These are phyloP conservation scores for Melanostoma mellinum DNA, from an alignment of 2,888 invertebrate species.

Conservation along the genomic window DNA sequence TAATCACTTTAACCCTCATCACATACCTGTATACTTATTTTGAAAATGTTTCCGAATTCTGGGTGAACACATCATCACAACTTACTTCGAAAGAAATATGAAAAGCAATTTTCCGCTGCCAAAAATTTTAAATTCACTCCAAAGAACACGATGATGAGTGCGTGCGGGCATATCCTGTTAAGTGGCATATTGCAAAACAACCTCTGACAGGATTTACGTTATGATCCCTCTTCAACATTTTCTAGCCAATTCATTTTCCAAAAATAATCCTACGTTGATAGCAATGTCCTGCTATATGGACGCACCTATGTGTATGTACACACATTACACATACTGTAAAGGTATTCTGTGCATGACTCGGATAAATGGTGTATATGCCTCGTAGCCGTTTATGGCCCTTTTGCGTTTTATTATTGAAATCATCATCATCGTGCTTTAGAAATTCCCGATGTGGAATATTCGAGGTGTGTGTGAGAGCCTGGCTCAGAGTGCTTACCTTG, in stretches of 20 bases:
- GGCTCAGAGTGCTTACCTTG: constrained; percentile 28
- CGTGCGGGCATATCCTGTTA: constrained; percentile 60
- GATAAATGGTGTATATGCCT: constrained; percentile 54
- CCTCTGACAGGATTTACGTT: constrained; percentile 68
- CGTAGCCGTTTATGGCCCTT: constrained; percentile 59
- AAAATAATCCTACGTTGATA: constrained; percentile 56
- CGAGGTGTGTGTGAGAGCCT: constrained; percentile 25
- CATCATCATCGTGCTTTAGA: constrained; percentile 71
- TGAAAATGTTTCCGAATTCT: neutral
- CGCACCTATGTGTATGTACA: constrained; percentile 3
- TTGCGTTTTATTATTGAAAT: constrained; percentile 67
- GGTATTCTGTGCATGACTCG: constrained; percentile 34
- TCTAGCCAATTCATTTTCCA: constrained; percentile 66
- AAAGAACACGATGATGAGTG: constrained; percentile 43
- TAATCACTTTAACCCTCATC: neutral
- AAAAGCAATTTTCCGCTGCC: constrained; percentile 71
- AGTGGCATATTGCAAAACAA: constrained; percentile 68
- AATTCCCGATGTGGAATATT: constrained; percentile 57
- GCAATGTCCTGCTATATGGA: constrained; percentile 62
- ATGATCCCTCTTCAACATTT: constrained; percentile 59
- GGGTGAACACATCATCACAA: constrained; percentile 32
- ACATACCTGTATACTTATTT: neutral
- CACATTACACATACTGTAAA: constrained; percentile 4
- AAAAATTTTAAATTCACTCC: constrained; percentile 48
- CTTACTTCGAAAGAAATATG: constrained; percentile 28